Evolutionary conservation across 2,797 vertebrate genomes (phyloP).

Genomic region (Oceanodroma leucorhoa): DNA sequence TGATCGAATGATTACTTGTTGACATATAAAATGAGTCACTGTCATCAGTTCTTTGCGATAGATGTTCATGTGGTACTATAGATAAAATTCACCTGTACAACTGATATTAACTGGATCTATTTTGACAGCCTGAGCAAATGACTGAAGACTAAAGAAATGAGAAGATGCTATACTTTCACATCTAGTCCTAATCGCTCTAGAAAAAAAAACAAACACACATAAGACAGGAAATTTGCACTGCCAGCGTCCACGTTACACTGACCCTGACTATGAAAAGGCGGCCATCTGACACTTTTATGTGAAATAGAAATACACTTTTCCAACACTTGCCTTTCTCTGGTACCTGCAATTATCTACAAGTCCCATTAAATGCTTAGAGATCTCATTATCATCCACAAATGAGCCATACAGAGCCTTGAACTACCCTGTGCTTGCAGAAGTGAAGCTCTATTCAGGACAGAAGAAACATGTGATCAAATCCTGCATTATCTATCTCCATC

Average conservation of each 20-base stretch:
- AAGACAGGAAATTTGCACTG: background rate
- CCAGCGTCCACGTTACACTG: background rate
- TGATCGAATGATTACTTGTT: background rate
- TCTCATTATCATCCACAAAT: background rate
- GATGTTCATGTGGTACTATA: background rate
- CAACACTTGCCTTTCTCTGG: background rate
- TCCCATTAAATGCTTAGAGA: background rate
- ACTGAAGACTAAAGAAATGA: background rate
- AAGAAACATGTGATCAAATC: background rate
- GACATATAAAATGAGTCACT: background rate
- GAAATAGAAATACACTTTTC: background rate
- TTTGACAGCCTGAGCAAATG: background rate
- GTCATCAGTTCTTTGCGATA: background rate
- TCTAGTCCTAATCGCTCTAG: background rate
- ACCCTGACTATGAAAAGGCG: background rate
- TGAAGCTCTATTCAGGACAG: background rate
- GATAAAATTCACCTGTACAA: background rate
- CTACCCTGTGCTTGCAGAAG: background rate
- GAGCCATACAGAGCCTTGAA: background rate
- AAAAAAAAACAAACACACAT: background rate
- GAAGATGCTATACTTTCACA: background rate
- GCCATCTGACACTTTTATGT: background rate
- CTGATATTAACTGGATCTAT: background rate
- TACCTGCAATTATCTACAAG: background rate
- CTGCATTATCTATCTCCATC: background rate